Conservation (phyloP, 2,888 invertebrate species). For the Orchesellides sinensis region DNA sequence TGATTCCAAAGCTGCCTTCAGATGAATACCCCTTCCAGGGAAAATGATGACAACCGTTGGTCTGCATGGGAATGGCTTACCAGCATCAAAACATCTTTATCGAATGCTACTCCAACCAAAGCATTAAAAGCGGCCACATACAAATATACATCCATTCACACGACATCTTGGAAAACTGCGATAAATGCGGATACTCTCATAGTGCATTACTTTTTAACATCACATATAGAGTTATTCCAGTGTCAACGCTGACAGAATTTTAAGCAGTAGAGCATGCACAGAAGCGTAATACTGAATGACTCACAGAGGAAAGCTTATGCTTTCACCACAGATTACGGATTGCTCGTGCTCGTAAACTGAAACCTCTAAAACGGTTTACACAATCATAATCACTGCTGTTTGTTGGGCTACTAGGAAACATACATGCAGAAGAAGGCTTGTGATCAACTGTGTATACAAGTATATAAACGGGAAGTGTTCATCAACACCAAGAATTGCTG, state of each 20-base stretch:
- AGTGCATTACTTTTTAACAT: too few species aligned
- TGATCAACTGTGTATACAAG: background rate
- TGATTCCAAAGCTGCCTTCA: too few species aligned
- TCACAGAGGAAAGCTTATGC: background rate
- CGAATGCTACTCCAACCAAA: too few species aligned
- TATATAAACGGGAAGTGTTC: background rate
- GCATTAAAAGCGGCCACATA: too few species aligned
- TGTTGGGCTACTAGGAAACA: background rate
- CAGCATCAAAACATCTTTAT: too few species aligned
- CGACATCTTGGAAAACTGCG: too few species aligned
- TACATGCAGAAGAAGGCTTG: background rate
- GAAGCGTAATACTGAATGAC: background rate
- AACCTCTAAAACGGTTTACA: slow-evolving; percentile 12
- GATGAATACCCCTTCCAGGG: too few species aligned
- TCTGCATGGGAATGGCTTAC: too few species aligned
- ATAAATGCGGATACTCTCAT: too few species aligned
- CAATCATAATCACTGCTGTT: background rate
- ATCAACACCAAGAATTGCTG: too few species aligned
- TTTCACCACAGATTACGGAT: background rate
- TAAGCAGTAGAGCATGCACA: background rate
- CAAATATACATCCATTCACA: too few species aligned
- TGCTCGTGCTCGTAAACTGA: background rate
- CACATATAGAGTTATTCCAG: background rate
- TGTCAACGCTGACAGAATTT: slow-evolving; percentile 9
- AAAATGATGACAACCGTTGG: too few species aligned